Evolutionary conservation across 2,113 vertebrate species (phyloP), one percentile per base, ranked within the genome.

Genomic region (Marmota monax): DNA sequence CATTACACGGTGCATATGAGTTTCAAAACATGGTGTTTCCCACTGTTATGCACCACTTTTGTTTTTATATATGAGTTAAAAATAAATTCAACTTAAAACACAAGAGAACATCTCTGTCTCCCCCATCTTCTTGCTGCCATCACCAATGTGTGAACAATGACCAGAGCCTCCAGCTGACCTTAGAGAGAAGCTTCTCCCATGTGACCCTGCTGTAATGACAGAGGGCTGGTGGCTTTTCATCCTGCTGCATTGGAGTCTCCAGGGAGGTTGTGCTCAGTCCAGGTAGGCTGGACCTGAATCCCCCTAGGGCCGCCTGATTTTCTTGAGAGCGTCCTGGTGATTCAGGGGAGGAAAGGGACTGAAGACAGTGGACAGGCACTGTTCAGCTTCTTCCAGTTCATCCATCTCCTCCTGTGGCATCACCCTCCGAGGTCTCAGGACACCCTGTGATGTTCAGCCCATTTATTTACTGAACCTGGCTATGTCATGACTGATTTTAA

Each of bases 401-500:
- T 0, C 39, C 67, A 86, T 56, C 69, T 45, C 25, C 17, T 65
- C 13, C 1, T 17, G 67, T 13, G 86, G 72, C 42, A 51, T 22
- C 37, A 58, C 73, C 96, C 76, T 74, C 94, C 2, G n/a, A 87
- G 80, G 78, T 80, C n/a, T 51, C 14, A 45, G 86, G 67, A 82
- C 37, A 11, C 90, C 90, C 76, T 77, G 53, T 80, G 56, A 84
- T 13, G 23, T 39, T 42, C n/a, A 65, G 61, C 27, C 63, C 61
- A 7, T 90, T 90, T 77, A 61, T 89, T 61, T 90, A 39, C 77
- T 58, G 72, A 88, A 42, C 61, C 34, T 82, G 32, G 23, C 32
- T 92, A 17, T 77, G 16, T 18, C 53, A 53, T 82, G 56, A 96
- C 94, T 92, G 95, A 97, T 94, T 96, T 97, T 83, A 82, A 65